Conservation (phyloP, 2,888 invertebrate genomes). For the Sinopyrophorus schimmeli region DNA sequence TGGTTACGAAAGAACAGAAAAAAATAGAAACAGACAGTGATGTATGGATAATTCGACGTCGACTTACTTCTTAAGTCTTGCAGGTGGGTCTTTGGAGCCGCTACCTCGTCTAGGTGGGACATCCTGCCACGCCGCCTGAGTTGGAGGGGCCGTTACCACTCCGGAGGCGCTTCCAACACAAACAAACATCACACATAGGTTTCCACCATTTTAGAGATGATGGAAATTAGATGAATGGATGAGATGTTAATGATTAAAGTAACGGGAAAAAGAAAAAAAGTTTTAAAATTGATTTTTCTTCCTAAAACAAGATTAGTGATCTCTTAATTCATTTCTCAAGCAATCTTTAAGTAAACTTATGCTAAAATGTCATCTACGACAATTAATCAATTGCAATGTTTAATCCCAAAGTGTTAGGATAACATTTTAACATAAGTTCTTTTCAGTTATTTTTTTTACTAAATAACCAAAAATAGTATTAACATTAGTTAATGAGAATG, state of each 20-base stretch:
- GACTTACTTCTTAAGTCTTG: conserved; percentile 50
- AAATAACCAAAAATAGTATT: no score
- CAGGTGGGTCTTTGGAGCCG: conserved; percentile 53
- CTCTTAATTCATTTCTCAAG: no score
- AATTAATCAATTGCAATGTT: no score
- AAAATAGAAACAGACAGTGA: neutral
- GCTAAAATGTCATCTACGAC: no score
- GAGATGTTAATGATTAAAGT: conserved; percentile 27
- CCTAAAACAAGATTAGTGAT: conserved; percentile 16
- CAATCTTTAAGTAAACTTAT: no score
- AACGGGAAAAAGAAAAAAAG: conserved; percentile 28
- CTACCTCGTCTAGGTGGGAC: conserved; percentile 63
- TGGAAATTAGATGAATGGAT: conserved; percentile 28
- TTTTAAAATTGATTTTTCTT: conserved; percentile 20
- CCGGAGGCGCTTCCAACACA: conserved; percentile 58
- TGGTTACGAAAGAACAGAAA: no score
- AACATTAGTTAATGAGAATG: no score
- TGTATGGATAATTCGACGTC: no score
- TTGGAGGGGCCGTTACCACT: conserved; percentile 61
- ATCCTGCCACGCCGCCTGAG: conserved; percentile 59
- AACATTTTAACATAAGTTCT: no score
- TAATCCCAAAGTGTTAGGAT: no score
- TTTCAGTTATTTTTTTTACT: no score
- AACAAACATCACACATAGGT: conserved; percentile 55
- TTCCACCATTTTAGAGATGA: conserved; percentile 38